Evolutionary conservation across 2,797 vertebrate genomes (phyloP).

Genomic region (Etheostoma nigrum): DNA sequence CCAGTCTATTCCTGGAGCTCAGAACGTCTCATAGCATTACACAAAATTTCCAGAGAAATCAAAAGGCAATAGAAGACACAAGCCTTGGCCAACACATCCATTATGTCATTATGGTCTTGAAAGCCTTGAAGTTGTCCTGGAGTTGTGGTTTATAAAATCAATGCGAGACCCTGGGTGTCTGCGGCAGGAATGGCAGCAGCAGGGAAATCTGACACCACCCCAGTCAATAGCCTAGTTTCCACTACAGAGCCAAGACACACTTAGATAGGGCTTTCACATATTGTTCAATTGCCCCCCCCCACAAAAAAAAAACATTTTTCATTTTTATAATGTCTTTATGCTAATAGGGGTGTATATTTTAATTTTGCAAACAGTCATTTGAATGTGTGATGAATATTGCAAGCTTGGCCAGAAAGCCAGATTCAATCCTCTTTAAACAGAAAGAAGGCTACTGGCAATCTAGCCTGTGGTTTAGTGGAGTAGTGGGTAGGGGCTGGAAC

Average conservation of each 20-base stretch:
- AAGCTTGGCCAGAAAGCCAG: conserved; percentile 33
- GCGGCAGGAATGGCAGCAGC: conserved; percentile 63
- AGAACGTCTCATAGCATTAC: conserved; percentile 36
- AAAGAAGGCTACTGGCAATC: conserved; percentile 37
- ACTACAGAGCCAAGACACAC: conserved; percentile 41
- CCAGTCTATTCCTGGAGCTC: conserved; percentile 58
- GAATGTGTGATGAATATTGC: conserved; percentile 52
- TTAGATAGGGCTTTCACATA: conserved; percentile 25
- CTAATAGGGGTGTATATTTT: conserved; percentile 26
- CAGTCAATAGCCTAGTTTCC: conserved; percentile 67
- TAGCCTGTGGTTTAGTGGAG: conserved; percentile 45
- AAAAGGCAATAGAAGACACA: conserved; percentile 31
- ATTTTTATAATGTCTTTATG: conserved; percentile 34
- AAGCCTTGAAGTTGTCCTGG: conserved; percentile 59
- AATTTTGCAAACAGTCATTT: conserved; percentile 21
- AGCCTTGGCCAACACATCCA: conserved; percentile 52
- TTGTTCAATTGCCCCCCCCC: neutral
- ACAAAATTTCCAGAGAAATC: conserved; percentile 38
- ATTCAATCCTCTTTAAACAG: conserved; percentile 32
- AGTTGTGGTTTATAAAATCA: conserved; percentile 72
- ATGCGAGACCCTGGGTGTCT: conserved; percentile 65
- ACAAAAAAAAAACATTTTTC: neutral
- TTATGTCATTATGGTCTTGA: conserved; percentile 55
- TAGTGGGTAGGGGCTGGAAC: conserved; percentile 27
- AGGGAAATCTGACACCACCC: conserved; percentile 78